A percentile compares a stretch with the other conserved stretches of the same genome.
phyloP scores from a whole-genome alignment of 2,113 vertebrate genomes.

The Bombycilla garrulus region DNA sequence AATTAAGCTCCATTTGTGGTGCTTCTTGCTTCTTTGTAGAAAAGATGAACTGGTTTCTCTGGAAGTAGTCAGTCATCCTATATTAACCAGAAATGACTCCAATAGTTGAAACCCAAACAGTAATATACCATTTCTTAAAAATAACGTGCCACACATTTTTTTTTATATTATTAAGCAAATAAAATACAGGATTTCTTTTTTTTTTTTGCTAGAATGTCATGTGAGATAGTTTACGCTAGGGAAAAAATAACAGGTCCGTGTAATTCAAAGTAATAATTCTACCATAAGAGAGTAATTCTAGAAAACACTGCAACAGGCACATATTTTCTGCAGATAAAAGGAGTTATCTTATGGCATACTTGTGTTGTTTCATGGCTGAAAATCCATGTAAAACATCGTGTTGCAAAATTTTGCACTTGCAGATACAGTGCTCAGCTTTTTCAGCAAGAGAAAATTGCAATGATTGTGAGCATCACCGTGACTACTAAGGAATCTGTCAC shows the following conservation, averaged over 20 bases:
- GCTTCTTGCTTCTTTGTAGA: not conserved
- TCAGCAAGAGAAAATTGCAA: not conserved
- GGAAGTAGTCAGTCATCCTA: not conserved
- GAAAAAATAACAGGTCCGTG: accelerated
- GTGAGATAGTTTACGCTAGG: not conserved
- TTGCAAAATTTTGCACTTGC: not conserved
- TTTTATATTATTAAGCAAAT: not conserved
- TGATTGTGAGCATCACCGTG: not conserved
- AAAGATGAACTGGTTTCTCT: not conserved
- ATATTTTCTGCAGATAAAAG: not conserved
- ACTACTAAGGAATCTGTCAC: not conserved
- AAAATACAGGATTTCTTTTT: not conserved
- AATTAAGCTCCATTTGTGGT: not conserved
- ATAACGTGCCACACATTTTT: not conserved
- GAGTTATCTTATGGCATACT: not conserved
- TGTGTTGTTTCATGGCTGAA: not conserved
- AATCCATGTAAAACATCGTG: not conserved
- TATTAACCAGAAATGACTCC: not conserved
- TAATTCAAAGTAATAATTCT: not conserved
- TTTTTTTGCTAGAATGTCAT: not conserved
- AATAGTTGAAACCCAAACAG: not conserved
- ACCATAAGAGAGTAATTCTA: not conserved
- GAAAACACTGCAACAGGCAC: not conserved
- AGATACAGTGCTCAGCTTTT: not conserved
- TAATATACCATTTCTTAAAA: not conserved